Base-by-base conservation (phyloP, 2,888 invertebrate species). In the Xestoiulus laeticollis region DNA sequence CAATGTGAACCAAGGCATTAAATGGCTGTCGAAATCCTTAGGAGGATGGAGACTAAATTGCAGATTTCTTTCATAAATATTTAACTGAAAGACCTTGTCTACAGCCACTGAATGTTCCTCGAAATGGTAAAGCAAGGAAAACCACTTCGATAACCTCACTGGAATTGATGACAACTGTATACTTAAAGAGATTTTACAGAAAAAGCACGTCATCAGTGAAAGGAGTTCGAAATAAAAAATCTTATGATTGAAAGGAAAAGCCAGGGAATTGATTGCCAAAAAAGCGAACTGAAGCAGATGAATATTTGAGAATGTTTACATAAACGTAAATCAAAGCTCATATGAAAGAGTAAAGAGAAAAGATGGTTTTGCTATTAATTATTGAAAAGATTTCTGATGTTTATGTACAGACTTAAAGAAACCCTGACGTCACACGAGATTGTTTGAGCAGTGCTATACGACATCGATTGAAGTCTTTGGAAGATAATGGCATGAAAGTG, bases 91-190 rank as follows among this genome's bases (percentile, higher is more conserved):
- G 48, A 10, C 30, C 38, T 1, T 12, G 78, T 5, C 78, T 22
- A 30, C 26, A 4, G 26, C 12, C 10, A 30, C 30, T 12, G 78
- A 78, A 78, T 14, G 14, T 30, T 14, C 14, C 26, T 78, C 30
- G 30, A 14, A 30, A 78, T 14, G 78, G 78, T 78, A 30, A 30
- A 78, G 78, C 78, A 78, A 78, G 78, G 30, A 78, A 78, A 78
- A 78, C 78, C 78, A 30, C 78, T 78, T 78, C 30, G 30, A 78
- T 78, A 78, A 78, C 78, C 78, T 78, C 78, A 14, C 78, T 26
- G 30, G 78, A 78, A 78, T 78, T 14, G 26, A 22, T 78, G 78
- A 78, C 78, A 78, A 68, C 26, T 68, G 26, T 68, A 68, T 68
- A 22, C 68, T 68, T 68, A 26, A 22, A 68, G 68, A 22, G 68